Percentiles rank a stretch among this genome's conserved stretches.
Conservation (phyloP, 2,797 vertebrate genomes). For the Knipowitschia caucasica region DNA sequence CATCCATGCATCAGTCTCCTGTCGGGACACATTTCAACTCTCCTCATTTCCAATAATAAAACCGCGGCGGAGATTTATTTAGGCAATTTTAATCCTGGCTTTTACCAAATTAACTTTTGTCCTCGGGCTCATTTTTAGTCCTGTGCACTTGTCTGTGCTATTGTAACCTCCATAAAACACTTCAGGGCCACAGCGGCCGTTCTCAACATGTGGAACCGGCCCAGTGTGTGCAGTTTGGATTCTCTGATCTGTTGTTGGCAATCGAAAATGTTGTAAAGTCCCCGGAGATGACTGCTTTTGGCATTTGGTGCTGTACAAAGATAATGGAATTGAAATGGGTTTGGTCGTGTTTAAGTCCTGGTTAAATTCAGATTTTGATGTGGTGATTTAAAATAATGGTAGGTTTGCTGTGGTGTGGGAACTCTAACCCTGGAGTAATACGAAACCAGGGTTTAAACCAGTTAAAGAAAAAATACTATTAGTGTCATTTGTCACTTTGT, state of each 20-base stretch:
- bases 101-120: slow-evolving; percentile 18
- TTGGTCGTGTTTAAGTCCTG: not conserved
- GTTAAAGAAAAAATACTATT: too few relatives aligned
- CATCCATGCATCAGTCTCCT: not conserved
- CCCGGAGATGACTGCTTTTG: too few relatives aligned
- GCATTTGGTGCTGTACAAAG: too few relatives aligned
- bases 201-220: not conserved
- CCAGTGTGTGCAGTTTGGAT: too few relatives aligned
- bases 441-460: too few relatives aligned
- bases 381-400: too few relatives aligned
- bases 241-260: too few relatives aligned
- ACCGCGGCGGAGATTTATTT: slow-evolving; percentile 21
- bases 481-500: too few relatives aligned
- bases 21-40: slow-evolving; percentile 21
- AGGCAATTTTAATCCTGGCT: slow-evolving; percentile 12
- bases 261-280: too few relatives aligned
- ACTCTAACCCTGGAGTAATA: too few relatives aligned
- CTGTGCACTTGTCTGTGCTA: not conserved
- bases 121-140: slow-evolving; percentile 7
- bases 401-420: too few relatives aligned
- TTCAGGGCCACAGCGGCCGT: slow-evolving; percentile 3
- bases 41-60: slow-evolving; percentile 39
- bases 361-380: not conserved
- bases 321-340: too few relatives aligned
- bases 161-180: slow-evolving; percentile 13